These are phyloP conservation scores for Diuraphis noxia DNA, from an alignment of 1,140 invertebrate genomes.

Conservation along the genomic window DNA sequence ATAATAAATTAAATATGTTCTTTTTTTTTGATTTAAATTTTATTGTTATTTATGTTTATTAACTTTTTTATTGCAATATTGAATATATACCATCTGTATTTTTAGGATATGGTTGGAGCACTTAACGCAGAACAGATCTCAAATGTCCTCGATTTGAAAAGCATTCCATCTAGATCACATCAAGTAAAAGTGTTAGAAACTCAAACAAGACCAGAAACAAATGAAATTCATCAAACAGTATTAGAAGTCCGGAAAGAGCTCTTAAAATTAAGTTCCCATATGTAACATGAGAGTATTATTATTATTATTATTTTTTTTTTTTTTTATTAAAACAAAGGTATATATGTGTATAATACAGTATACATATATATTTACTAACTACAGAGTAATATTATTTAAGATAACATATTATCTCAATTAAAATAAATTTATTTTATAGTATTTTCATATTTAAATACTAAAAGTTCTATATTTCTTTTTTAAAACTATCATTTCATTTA, in stretches of 20 bases:
- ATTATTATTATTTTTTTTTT: not conserved
- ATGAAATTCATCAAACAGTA: conserved; percentile 44
- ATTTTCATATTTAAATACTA: conserved; percentile 12
- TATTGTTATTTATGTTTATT: not conserved
- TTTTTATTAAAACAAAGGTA: not conserved
- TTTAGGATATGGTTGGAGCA: conserved; percentile 48
- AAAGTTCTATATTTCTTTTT: conserved; percentile 7
- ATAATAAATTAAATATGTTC: not conserved
- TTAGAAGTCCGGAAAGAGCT: conserved; percentile 46
- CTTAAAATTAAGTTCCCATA: conserved; percentile 47
- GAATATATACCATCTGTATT: not conserved
- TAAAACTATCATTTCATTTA: not conserved
- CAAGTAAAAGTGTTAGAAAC: conserved; percentile 54
- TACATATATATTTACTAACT: not conserved
- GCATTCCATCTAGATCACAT: conserved; percentile 55
- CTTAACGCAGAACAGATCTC: conserved; percentile 51
- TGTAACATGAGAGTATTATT: conserved; percentile 42
- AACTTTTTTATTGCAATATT: not conserved
- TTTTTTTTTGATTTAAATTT: not conserved
- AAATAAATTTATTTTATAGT: conserved; percentile 13
- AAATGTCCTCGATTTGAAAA: conserved; percentile 53
- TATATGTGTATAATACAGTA: not conserved
- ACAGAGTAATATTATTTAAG: not conserved
- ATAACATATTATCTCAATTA: conserved; percentile 1
- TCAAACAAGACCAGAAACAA: conserved; percentile 49